A percentile compares a stretch with the other conserved stretches of the same genome.
phyloP scores from a whole-genome alignment of 2,113 vertebrate genomes.

The Chloropsis cyanopogon region DNA sequence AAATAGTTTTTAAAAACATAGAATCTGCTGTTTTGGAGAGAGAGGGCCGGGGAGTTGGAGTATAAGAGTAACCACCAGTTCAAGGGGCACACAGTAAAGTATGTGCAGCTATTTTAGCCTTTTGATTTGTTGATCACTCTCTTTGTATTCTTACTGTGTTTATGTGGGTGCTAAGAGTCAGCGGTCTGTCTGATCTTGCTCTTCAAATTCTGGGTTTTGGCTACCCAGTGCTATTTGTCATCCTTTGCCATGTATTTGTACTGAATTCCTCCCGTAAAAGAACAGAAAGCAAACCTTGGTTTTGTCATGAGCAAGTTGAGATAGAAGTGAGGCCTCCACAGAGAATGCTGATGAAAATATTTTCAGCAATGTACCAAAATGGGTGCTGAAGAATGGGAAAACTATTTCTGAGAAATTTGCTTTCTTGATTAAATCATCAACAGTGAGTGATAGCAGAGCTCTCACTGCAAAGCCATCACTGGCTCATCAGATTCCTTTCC shows the following conservation, averaged over 20 bases:
- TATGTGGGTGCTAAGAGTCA: background rate
- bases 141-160: background rate
- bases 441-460: background rate
- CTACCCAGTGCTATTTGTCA: background rate
- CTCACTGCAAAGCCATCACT: background rate
- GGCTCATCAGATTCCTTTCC: background rate
- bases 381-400: background rate
- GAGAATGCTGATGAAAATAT: background rate
- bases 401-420: background rate
- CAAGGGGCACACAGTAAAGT: background rate
- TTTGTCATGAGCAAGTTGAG: background rate
- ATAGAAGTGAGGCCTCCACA: background rate
- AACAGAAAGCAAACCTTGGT: background rate
- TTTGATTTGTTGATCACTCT: background rate
- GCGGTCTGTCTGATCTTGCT: background rate
- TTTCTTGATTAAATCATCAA: background rate
- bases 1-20: background rate
- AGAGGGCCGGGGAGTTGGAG: background rate
- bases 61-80: background rate
- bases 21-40: background rate
- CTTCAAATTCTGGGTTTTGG: background rate
- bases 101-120: background rate
- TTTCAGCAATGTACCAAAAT: background rate
- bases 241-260: background rate
- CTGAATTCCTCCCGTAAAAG: background rate